phyloP scores from a whole-genome alignment of 2,797 vertebrate genomes.

The Propithecus perrieri region DNA sequence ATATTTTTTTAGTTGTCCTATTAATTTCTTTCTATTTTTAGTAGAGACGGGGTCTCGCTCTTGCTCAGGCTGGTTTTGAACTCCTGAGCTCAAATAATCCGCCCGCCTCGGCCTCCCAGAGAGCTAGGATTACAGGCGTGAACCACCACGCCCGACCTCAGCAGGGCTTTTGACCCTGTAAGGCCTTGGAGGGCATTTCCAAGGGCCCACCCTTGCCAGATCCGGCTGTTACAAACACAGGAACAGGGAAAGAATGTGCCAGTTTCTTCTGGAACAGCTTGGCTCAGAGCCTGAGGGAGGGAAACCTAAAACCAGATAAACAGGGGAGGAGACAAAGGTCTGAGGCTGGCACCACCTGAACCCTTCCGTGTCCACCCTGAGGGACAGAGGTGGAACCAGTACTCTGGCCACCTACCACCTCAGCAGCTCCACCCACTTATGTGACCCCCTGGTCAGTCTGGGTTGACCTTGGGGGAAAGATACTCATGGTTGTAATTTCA shows the following conservation, averaged over 20 bases:
- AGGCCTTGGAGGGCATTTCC: not conserved
- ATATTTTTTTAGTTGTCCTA: no score
- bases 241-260: not conserved
- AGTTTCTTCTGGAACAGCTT: slow-evolving; percentile 48
- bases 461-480: not conserved
- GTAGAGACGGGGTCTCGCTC: no score
- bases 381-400: not conserved
- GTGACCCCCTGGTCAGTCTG: not conserved
- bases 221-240: not conserved
- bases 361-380: not conserved
- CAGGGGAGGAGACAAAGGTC: slow-evolving; percentile 28
- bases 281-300: not conserved
- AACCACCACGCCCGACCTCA: no score
- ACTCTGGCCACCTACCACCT: not conserved
- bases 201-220: not conserved
- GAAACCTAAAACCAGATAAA: slow-evolving; percentile 63
- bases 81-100: no score
- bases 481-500: not conserved
- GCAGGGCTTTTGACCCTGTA: not conserved
- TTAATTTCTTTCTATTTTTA: no score
- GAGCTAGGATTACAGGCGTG: no score
- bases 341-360: slow-evolving; percentile 4
- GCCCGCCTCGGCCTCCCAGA: no score
- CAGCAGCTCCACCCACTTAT: not conserved
- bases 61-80: no score